Conservation (phyloP, 2,888 invertebrate genomes). For the Drosophila leonis region DNA sequence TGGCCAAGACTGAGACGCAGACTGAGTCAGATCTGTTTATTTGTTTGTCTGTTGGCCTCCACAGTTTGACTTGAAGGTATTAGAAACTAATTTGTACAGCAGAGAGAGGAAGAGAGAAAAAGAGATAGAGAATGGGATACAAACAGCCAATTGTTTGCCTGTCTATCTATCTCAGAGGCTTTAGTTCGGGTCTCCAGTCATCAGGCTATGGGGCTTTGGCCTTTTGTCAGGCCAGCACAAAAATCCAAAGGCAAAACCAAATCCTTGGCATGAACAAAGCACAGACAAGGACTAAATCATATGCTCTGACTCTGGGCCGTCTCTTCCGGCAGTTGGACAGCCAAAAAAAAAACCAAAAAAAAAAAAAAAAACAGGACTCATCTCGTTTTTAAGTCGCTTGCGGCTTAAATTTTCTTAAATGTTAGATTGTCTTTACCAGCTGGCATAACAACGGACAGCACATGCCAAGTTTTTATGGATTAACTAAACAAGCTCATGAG, state of each 20-base stretch:
- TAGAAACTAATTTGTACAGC: constrained; percentile 80
- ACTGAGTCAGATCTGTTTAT: constrained; percentile 33
- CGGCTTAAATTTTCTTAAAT: constrained; percentile 80
- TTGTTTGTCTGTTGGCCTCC: constrained; percentile 59
- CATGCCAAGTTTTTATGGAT: constrained; percentile 78
- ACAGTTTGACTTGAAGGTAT: constrained; percentile 81
- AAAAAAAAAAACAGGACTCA: constrained; percentile 34
- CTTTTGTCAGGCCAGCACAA: constrained; percentile 50
- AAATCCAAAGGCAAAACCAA: constrained; percentile 58
- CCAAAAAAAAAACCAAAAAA: constrained; percentile 23
- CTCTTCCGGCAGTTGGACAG: constrained; percentile 22
- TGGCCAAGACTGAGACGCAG: constrained; percentile 21
- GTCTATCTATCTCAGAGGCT: constrained; percentile 74
- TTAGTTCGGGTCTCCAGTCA: constrained; percentile 48
- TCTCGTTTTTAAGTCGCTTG: constrained; percentile 78
- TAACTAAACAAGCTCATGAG: constrained; percentile 81
- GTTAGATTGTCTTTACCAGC: constrained; percentile 68
- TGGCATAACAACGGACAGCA: constrained; percentile 37
- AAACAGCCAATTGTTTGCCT: constrained; percentile 80
- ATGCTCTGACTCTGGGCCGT: constrained; percentile 44
- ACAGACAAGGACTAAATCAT: constrained; percentile 66
- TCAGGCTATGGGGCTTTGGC: constrained; percentile 52
- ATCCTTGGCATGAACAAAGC: constrained; percentile 55
- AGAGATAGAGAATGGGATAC: constrained; percentile 60
- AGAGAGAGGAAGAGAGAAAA: constrained; percentile 27